phyloP scores from a whole-genome alignment of 2,888 invertebrate species.

The Tenthredo livida region DNA sequence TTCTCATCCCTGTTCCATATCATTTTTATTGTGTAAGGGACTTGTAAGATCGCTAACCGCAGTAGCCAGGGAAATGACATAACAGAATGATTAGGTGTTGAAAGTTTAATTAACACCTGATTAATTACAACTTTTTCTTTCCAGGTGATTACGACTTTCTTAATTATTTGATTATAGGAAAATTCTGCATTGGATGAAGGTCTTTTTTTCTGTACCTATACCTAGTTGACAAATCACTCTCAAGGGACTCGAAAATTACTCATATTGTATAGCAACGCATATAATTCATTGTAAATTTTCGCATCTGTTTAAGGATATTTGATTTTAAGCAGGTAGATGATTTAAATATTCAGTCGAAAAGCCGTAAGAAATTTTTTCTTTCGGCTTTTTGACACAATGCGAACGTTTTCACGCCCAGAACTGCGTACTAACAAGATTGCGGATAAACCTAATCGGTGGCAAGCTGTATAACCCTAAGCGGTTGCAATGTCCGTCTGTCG shows the following conservation, averaged over 20 bases:
- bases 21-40: not conserved
- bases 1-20: not conserved
- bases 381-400: constrained; percentile 59
- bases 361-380: constrained; percentile 44
- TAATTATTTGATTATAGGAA: not conserved
- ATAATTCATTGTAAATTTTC: not conserved
- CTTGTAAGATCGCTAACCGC: not conserved
- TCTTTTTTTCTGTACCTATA: not conserved
- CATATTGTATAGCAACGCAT: not conserved
- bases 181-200: not conserved
- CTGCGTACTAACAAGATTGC: constrained; percentile 58
- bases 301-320: not conserved
- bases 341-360: constrained; percentile 17
- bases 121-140: not conserved
- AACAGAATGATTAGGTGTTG: not conserved
- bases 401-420: constrained; percentile 57
- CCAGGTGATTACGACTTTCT: not conserved
- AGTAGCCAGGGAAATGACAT: not conserved
- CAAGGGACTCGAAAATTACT: not conserved
- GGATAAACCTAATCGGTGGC: constrained; percentile 52
- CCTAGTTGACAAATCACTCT: not conserved
- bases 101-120: not conserved
- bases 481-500: not conserved
- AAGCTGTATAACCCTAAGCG: constrained; percentile 34
- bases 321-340: constrained; percentile 31